Percentiles rank a stretch among this genome's conserved stretches.
These are phyloP conservation scores for Ceratotherium simum DNA, from an alignment of 2,113 vertebrate species.

Conservation along the genomic window DNA sequence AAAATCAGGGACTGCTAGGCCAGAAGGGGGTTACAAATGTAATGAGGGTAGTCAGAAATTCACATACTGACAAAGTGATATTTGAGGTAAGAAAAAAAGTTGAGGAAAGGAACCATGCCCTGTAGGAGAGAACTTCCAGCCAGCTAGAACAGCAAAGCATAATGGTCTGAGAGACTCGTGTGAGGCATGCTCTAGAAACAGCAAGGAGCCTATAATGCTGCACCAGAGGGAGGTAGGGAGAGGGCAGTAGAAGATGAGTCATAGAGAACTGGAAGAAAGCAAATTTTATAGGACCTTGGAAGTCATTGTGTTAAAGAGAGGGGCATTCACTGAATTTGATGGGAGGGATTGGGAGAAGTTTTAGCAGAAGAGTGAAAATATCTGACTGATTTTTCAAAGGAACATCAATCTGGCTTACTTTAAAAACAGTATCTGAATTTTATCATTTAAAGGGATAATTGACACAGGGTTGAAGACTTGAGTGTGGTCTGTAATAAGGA, in stretches of 20 bases:
- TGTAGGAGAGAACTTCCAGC: not conserved
- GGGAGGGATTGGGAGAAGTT: not conserved
- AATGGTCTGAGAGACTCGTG: too few relatives aligned
- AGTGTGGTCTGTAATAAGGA: not conserved
- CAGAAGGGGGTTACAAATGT: not conserved
- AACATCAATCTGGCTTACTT: not conserved
- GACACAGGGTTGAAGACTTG: not conserved
- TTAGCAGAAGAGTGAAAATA: not conserved
- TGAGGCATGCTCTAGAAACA: not conserved
- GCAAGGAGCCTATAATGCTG: rapidly evolving
- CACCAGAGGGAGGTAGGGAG: not conserved
- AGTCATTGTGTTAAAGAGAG: not conserved
- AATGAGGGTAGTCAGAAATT: not conserved
- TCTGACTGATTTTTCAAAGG: not conserved
- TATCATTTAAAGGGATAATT: not conserved
- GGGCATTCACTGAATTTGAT: not conserved
- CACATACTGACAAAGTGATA: not conserved
- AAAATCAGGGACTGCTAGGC: not conserved
- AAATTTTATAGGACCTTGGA: not conserved
- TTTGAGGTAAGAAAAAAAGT: not conserved
- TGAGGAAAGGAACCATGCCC: not conserved
- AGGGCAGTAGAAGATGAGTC: not conserved
- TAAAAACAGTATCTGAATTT: not conserved
- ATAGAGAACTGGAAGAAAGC: not conserved
- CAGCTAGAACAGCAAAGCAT: not conserved